These are phyloP conservation scores for Hetaerina americana DNA, from an alignment of 1,140 invertebrate genomes.

Conservation along the genomic window DNA sequence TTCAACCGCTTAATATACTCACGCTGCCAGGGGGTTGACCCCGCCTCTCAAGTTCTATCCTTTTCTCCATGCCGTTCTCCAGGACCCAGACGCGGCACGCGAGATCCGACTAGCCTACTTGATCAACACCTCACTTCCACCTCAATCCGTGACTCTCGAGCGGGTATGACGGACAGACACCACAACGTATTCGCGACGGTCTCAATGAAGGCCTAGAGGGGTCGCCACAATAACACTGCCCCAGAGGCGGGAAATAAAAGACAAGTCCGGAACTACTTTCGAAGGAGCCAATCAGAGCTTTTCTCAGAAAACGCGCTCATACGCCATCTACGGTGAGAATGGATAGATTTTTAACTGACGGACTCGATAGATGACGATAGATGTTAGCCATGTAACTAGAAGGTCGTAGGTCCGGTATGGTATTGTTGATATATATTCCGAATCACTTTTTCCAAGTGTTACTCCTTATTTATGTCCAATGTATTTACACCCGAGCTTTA, in stretches of 20 bases:
- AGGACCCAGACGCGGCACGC: slow-evolving; percentile 1
- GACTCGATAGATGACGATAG: no score
- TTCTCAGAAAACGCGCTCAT: not conserved
- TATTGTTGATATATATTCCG: no score
- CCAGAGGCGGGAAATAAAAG: slow-evolving; percentile 8
- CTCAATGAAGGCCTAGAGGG: slow-evolving; percentile 4
- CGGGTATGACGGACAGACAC: slow-evolving; percentile 5
- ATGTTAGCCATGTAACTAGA: no score
- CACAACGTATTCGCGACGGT: slow-evolving; percentile 7
- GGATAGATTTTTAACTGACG: not conserved
- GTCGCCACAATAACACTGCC: slow-evolving; percentile 6
- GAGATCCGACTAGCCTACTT: slow-evolving; percentile 1
- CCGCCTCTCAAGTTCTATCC: slow-evolving; percentile 78
- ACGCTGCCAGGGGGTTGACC: slow-evolving; percentile 71
- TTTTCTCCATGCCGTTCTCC: slow-evolving; percentile 66
- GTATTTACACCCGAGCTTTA: no score
- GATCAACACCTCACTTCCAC: not conserved
- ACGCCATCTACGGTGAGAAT: slow-evolving; percentile 1
- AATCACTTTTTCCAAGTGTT: no score
- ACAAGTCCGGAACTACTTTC: slow-evolving; percentile 5
- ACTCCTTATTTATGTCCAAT: no score
- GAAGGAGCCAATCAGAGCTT: slow-evolving; percentile 4
- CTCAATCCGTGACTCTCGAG: not conserved
- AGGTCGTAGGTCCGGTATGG: no score
- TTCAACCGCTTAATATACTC: slow-evolving; percentile 29